These are phyloP conservation scores for Noturus placidus DNA, from an alignment of 2,113 vertebrate genomes.

Conservation along the genomic window DNA sequence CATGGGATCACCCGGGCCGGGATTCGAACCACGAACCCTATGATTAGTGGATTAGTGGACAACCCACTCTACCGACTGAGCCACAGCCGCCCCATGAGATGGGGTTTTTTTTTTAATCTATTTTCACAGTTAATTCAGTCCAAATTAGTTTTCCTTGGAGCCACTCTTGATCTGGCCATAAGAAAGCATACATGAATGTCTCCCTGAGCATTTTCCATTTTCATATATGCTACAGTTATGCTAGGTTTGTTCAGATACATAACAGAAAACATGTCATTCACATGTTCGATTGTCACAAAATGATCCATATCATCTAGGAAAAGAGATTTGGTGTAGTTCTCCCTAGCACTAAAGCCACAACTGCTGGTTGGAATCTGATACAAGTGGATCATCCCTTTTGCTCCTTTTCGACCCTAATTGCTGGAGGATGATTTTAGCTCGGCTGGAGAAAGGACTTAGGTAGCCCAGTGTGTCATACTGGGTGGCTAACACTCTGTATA, in stretches of 20 bases:
- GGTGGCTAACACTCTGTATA: no score
- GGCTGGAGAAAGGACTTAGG: no score
- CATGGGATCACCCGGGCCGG: no score
- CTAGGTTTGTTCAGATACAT: background rate
- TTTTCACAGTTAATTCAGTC: background rate
- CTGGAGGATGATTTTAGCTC: background rate
- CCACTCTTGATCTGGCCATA: background rate
- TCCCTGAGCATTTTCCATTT: background rate
- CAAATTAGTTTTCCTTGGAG: background rate
- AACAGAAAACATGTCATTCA: background rate
- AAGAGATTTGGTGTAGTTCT: background rate
- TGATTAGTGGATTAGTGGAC: no score
- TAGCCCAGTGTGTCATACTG: no score
- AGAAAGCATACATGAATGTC: background rate
- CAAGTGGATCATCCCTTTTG: background rate
- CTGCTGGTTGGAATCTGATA: background rate
- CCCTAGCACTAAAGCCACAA: background rate
- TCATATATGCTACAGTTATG: background rate
- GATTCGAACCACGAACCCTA: no score
- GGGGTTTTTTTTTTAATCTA: background rate
- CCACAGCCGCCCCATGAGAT: no score
- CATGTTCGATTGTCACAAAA: background rate
- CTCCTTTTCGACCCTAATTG: background rate
- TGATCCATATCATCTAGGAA: background rate
- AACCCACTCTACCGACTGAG: no score